Evolutionary conservation across 2,797 vertebrate species (phyloP).

Genomic region (Carduelis carduelis): DNA sequence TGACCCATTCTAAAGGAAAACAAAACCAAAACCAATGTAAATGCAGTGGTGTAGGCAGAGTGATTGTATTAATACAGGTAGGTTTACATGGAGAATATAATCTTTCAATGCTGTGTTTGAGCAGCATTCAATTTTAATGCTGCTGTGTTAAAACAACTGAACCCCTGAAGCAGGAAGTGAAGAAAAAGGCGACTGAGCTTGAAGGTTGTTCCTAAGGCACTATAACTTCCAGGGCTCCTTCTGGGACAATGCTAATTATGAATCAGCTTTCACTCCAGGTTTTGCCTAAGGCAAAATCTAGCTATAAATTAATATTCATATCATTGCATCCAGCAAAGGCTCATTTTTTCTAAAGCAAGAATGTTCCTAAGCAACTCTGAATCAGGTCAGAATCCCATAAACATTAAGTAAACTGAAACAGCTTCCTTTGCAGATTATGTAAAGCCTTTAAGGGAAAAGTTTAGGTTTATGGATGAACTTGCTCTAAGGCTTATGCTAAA

Average conservation of each 20-base stretch:
- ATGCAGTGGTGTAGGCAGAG: background rate
- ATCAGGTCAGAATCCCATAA: background rate
- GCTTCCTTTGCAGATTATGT: background rate
- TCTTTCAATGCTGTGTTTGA: background rate
- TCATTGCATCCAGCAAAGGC: background rate
- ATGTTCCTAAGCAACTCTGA: background rate
- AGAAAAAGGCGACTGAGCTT: background rate
- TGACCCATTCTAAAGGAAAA: background rate
- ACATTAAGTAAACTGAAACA: background rate
- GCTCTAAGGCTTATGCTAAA: background rate
- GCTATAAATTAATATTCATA: background rate
- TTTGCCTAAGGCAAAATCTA: background rate
- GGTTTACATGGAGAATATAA: background rate
- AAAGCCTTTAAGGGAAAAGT: background rate
- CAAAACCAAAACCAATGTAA: background rate
- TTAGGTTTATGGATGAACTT: background rate
- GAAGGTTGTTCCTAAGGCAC: background rate
- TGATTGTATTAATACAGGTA: background rate
- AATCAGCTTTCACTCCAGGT: background rate
- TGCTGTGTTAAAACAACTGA: background rate
- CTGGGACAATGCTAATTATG: conserved; percentile 1
- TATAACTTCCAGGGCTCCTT: background rate
- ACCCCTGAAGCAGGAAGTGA: background rate
- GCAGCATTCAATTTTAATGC: background rate
- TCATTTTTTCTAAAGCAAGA: background rate